phyloP scores from a whole-genome alignment of 92 coral and sea anemone genomes.

The Desmophyllum pertusum region DNA sequence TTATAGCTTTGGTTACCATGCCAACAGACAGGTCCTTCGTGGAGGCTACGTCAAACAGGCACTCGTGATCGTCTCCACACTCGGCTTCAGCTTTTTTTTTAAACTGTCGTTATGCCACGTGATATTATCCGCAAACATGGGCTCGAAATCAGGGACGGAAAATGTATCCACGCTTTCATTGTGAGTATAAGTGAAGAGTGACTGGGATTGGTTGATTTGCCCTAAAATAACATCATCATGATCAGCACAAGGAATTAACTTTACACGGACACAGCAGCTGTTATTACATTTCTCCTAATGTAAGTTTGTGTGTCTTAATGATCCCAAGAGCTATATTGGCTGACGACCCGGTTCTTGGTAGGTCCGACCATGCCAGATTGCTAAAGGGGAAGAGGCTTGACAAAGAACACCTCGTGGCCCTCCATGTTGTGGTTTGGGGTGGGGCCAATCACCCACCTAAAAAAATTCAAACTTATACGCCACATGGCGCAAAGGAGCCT shows the following conservation, averaged over 20 bases:
- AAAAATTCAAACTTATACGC: no score
- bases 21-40: conserved; percentile 74
- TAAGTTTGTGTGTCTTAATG: no score
- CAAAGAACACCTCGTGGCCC: no score
- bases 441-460: no score
- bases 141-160: conserved; percentile 46
- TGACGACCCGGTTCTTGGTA: no score
- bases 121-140: conserved; percentile 71
- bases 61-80: conserved; percentile 64
- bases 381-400: no score
- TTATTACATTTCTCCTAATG: no score
- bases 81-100: conserved; percentile 36
- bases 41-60: conserved; percentile 78
- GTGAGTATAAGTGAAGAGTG: conserved; percentile 56
- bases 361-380: no score
- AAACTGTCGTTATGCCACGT: conserved; percentile 57
- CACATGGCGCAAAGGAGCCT: no score
- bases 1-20: conserved; percentile 46
- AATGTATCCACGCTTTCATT: conserved; percentile 58
- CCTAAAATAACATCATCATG: conserved; percentile 28
- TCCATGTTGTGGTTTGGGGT: no score
- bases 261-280: not conserved
- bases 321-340: no score
- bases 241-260: not conserved
- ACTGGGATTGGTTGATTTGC: conserved; percentile 53